phyloP scores from a whole-genome alignment of 2,797 vertebrate species.

The Spinus pinus region DNA sequence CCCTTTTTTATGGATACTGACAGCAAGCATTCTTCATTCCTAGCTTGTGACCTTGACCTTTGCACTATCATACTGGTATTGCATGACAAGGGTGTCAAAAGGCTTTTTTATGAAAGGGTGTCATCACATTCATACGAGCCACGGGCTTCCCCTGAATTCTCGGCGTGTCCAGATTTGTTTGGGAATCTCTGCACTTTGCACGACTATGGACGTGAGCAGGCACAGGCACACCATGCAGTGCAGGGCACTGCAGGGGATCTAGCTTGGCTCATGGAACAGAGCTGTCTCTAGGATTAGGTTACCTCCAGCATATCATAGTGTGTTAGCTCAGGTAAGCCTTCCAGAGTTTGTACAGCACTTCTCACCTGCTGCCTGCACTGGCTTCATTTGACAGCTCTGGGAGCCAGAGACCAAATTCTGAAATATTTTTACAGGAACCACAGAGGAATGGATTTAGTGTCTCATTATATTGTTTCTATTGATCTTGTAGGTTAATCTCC shows the following conservation, averaged over 20 bases:
- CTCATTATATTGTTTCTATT: not conserved
- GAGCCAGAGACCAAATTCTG: not conserved
- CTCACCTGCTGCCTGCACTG: not conserved
- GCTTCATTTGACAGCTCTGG: not conserved
- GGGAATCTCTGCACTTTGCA: not conserved
- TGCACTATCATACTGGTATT: not conserved
- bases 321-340: slow-evolving; percentile 23
- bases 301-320: not conserved
- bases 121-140: not conserved
- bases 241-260: not conserved
- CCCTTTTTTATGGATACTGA: not conserved
- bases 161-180: not conserved
- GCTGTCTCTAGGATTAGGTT: not conserved
- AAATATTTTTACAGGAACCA: not conserved
- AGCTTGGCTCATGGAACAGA: not conserved
- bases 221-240: rapidly evolving
- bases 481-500: slow-evolving; percentile 1
- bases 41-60: not conserved
- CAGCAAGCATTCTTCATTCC: not conserved
- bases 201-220: not conserved
- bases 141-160: not conserved
- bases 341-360: not conserved
- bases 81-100: not conserved
- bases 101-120: not conserved
- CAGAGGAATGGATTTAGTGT: not conserved